phyloP scores from a whole-genome alignment of 1,140 invertebrate species.

The Drosophila kepulauana region DNA sequence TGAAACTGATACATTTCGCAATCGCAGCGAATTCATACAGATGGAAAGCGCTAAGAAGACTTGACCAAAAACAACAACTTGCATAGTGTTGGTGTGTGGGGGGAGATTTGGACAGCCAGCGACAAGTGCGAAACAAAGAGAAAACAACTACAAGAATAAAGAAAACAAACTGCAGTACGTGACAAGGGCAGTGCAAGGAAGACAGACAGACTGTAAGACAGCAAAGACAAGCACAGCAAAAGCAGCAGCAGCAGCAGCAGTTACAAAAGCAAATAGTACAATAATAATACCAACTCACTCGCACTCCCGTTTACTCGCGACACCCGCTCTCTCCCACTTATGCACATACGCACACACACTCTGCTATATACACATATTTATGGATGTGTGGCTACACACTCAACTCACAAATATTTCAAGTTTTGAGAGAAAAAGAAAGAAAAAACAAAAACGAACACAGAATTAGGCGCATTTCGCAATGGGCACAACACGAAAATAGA shows the following conservation, averaged over 20 bases:
- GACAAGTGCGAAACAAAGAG: conserved; percentile 38
- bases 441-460: neutral
- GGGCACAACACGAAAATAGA: conserved; percentile 37
- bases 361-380: neutral
- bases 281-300: conserved; percentile 29
- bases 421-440: conserved; percentile 6
- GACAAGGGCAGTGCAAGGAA: conserved; percentile 20
- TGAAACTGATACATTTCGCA: conserved; percentile 9
- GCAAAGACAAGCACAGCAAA: conserved; percentile 10
- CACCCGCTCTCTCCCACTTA: conserved; percentile 11
- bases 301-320: conserved; percentile 1
- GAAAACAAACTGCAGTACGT: conserved; percentile 42
- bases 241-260: conserved; percentile 20
- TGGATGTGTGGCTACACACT: neutral
- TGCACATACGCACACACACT: conserved; percentile 8
- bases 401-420: conserved; percentile 14
- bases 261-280: conserved; percentile 12
- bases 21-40: conserved; percentile 22
- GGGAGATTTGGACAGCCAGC: neutral
- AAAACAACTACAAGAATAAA: neutral
- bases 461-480: conserved; percentile 37
- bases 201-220: conserved; percentile 2
- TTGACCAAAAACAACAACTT: neutral
- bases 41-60: conserved; percentile 8
- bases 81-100: too few relatives aligned